Evolutionary conservation across 2,113 vertebrate genomes (phyloP).

Genomic region (Dunckerocampus dactyliophorus): DNA sequence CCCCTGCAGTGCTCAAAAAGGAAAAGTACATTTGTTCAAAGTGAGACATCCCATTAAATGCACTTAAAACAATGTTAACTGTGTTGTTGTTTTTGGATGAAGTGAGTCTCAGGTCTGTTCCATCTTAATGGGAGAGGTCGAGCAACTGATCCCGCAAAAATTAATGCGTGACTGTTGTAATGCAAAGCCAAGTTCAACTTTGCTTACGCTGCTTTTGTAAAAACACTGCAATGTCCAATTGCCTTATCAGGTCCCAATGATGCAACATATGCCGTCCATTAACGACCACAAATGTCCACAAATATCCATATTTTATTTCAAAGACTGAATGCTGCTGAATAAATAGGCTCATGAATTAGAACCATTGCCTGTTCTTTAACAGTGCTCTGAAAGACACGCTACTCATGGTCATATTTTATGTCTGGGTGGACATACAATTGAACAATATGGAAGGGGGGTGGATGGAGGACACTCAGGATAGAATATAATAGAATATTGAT

Average conservation of each 20-base stretch:
- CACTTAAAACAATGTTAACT: background rate
- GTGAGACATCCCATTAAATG: background rate
- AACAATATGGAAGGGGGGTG: background rate
- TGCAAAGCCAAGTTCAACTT: background rate
- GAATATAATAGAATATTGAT: slow-evolving; percentile 22
- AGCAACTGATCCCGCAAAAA: background rate
- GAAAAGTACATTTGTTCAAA: background rate
- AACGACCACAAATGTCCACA: slow-evolving; percentile 9
- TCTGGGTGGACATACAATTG: background rate
- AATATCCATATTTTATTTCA: slow-evolving; percentile 23
- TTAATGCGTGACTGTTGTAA: background rate
- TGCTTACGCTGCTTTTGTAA: too few species aligned
- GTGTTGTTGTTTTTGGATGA: background rate
- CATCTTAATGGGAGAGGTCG: background rate
- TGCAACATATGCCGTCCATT: too few species aligned
- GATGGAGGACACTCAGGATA: background rate
- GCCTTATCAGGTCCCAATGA: too few species aligned
- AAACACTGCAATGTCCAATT: too few species aligned
- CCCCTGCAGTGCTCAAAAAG: background rate
- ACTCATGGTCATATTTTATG: background rate
- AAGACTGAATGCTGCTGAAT: background rate
- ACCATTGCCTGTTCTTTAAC: slow-evolving; percentile 9
- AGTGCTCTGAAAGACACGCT: slow-evolving; percentile 6
- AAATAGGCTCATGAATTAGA: background rate
- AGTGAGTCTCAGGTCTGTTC: background rate